A percentile compares a stretch with the other conserved stretches of the same genome.
Conservation (phyloP, 2,797 vertebrate genomes). For the Sebastes hubbsi region DNA sequence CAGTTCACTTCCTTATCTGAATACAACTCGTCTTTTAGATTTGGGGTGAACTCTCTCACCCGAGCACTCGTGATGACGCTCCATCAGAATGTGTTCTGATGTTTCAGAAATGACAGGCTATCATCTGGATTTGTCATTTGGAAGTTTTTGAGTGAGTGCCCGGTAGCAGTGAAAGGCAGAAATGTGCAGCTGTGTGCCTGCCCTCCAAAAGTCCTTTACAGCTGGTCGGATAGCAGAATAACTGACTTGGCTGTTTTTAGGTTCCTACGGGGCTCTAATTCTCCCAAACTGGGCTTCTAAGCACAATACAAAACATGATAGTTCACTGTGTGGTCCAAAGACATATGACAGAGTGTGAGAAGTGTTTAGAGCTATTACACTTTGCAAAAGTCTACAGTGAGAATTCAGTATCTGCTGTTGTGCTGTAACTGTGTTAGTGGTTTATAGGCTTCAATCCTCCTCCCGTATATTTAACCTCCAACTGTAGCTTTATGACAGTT, state of each 20-base stretch:
- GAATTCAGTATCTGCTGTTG: background rate
- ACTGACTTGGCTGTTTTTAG: conserved; percentile 28
- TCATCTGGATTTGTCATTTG: conserved; percentile 37
- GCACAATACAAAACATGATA: background rate
- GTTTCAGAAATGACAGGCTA: conserved; percentile 20
- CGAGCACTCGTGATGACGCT: background rate
- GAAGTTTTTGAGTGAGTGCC: conserved; percentile 25
- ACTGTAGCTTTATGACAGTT: background rate
- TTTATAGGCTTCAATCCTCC: background rate
- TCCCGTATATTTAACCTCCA: background rate
- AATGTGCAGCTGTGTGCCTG: conserved; percentile 53
- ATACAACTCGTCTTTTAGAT: background rate
- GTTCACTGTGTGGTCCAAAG: background rate
- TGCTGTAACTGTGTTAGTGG: background rate
- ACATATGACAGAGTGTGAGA: background rate
- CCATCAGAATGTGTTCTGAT: background rate
- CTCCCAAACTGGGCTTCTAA: conserved; percentile 15
- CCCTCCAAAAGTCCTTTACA: conserved; percentile 63
- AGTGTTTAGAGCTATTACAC: background rate
- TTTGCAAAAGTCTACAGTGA: background rate
- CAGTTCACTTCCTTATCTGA: background rate
- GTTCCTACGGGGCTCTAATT: conserved; percentile 2
- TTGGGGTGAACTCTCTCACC: background rate
- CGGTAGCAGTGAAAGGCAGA: conserved; percentile 20
- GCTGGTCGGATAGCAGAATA: conserved; percentile 16